Base-by-base conservation (phyloP, 2,113 vertebrate species). In the Sarotherodon lohbergeri region DNA sequence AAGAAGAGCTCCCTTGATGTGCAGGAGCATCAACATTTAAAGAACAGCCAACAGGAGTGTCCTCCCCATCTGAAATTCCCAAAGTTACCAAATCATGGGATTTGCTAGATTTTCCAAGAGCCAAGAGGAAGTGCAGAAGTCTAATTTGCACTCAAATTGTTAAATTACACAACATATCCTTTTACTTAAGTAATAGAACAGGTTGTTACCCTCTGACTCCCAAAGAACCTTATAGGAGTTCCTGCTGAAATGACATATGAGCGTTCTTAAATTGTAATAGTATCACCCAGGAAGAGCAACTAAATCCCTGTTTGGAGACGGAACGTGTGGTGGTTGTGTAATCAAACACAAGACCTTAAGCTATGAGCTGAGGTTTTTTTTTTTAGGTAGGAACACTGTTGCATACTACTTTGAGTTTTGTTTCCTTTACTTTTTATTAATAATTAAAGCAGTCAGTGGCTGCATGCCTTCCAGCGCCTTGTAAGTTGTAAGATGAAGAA, bases 1-100 rank as follows among this genome's bases (percentile, higher is more conserved):
- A 90, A 95, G 93, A 66, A 63, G 9, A 85, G 57, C 84, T 92
- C 88, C 91, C 90, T 48, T 73, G 90, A 32, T 29, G 10, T 78
- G 46, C 46, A 78, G 73, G 16, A 32, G 46, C 6, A 50, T n/a
- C 71, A n/a, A 27, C 43, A 50, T 50, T 50, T 78, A 76, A 50
- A 76, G 43, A 48, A 32, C 24, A 29, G 9, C 71, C 71, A 78
- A 5, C 46, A 4, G 16, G 4, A 50, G 6, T 2, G 43, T 50
- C 27, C 4, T 78, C 1, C 27, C 46, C 16, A 12, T 50, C 16
- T 50, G 46, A 78, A 78, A 78, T 50, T 19, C 24, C 16, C 43
- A 48, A 48, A 50, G 16, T 76, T 7, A 48, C 68, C 71, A 76
- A 50, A 76, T 76, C 16, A 48, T 29, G 24, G 43, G 71, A 68